A percentile compares a stretch with the other conserved stretches of the same genome.
Conservation (phyloP, 2,797 vertebrate genomes). For the Enoplosus armatus region DNA sequence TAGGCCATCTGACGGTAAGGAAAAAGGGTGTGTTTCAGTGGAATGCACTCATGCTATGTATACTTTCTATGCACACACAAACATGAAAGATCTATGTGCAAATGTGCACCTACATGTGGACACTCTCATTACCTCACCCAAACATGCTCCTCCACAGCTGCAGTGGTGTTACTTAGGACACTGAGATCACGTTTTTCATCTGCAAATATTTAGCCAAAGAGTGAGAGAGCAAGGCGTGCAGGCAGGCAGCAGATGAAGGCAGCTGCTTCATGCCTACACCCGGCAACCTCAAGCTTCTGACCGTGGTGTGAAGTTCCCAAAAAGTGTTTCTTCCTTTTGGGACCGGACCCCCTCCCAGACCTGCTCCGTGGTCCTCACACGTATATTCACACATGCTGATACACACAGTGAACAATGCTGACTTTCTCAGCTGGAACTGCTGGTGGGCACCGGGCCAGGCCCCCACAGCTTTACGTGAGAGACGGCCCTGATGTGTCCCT, state of each 20-base stretch:
- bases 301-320: slow-evolving; percentile 55
- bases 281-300: slow-evolving; percentile 37
- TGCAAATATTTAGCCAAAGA: slow-evolving; percentile 68
- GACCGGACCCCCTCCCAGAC: slow-evolving; percentile 44
- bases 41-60: slow-evolving; percentile 52
- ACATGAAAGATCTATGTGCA: slow-evolving; percentile 36
- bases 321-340: slow-evolving; percentile 58
- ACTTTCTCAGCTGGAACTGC: slow-evolving; percentile 73
- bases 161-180: slow-evolving; percentile 36
- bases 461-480: slow-evolving; percentile 74
- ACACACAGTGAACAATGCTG: slow-evolving; percentile 58
- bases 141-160: slow-evolving; percentile 56
- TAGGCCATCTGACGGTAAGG: slow-evolving; percentile 54
- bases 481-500: slow-evolving; percentile 77
- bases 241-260: slow-evolving; percentile 31
- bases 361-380: slow-evolving; percentile 39
- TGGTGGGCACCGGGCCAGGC: slow-evolving; percentile 71
- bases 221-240: slow-evolving; percentile 45
- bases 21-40: slow-evolving; percentile 64
- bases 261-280: slow-evolving; percentile 28
- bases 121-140: slow-evolving; percentile 53
- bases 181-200: slow-evolving; percentile 67
- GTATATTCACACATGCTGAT: slow-evolving; percentile 41
- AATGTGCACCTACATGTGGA: slow-evolving; percentile 37
- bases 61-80: slow-evolving; percentile 21